Conservation (phyloP, 2,797 vertebrate species). For the Cuculus canorus region DNA sequence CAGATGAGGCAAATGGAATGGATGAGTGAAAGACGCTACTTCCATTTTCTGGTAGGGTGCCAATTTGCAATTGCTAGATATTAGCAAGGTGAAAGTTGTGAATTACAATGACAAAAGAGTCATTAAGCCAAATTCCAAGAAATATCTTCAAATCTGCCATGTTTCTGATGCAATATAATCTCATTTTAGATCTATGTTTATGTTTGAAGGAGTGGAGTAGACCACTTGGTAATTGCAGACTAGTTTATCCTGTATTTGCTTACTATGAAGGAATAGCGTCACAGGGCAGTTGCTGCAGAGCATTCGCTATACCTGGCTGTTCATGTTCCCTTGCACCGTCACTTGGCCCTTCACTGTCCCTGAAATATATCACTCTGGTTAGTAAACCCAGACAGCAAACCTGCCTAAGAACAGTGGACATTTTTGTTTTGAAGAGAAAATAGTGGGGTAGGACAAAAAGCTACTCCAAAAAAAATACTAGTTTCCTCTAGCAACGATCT, state of each 20-base stretch:
- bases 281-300: background rate
- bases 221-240: background rate
- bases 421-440: background rate
- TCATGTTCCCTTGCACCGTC: background rate
- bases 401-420: background rate
- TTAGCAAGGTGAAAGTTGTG: slow-evolving; percentile 11
- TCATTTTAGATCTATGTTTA: slow-evolving; percentile 51
- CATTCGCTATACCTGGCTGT: background rate
- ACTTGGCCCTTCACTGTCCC: background rate
- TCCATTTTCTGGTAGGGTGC: background rate
- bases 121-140: slow-evolving; percentile 36
- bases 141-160: slow-evolving; percentile 35
- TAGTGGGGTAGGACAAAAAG: accelerated
- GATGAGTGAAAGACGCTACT: background rate
- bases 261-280: background rate
- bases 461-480: background rate
- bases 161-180: slow-evolving; percentile 46
- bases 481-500: background rate
- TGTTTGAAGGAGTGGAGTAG: slow-evolving; percentile 9
- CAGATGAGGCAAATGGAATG: background rate
- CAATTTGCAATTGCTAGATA: slow-evolving; percentile 18
- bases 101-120: slow-evolving; percentile 43
- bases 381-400: background rate
- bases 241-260: slow-evolving; percentile 22
- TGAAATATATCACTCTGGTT: background rate